These are phyloP conservation scores for Sinocyclocheilus grahami DNA, from an alignment of 2,113 vertebrate species.

Conservation along the genomic window DNA sequence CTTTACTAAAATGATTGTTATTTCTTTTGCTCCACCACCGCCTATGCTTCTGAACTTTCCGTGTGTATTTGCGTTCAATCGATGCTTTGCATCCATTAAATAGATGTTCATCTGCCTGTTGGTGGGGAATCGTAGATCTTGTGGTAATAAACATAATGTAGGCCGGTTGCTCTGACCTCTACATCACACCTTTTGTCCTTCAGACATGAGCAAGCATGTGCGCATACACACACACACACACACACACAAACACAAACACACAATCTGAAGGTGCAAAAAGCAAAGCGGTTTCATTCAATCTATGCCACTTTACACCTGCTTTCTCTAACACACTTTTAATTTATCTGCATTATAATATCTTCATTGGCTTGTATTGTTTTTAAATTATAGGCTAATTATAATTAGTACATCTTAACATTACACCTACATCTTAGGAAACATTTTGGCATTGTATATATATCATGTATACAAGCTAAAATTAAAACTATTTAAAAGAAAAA, in stretches of 20 bases:
- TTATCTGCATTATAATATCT: neutral
- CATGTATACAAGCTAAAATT: too few relatives aligned
- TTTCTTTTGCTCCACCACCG: neutral
- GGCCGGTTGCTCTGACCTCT: neutral
- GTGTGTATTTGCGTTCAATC: neutral
- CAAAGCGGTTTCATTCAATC: conserved; percentile 2
- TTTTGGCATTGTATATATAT: neutral
- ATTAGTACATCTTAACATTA: neutral
- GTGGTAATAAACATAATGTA: conserved; percentile 25
- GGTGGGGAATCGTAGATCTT: conserved; percentile 29
- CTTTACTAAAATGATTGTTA: neutral
- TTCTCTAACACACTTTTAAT: neutral
- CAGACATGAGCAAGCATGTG: neutral
- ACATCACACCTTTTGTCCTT: conserved; percentile 21
- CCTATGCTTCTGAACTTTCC: neutral
- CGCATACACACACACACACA: neutral
- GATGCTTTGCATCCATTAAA: conserved; percentile 23
- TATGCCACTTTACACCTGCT: neutral
- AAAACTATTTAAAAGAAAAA: too few relatives aligned
- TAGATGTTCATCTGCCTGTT: neutral
- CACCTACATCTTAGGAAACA: neutral
- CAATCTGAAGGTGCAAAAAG: conserved; percentile 31
- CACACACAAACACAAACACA: neutral
- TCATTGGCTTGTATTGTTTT: neutral
- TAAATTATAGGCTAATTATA: conserved; percentile 2